Percentiles rank a stretch among this genome's conserved stretches.
Conservation (phyloP, 2,888 invertebrate species). For the Protodeltote pygarga region DNA sequence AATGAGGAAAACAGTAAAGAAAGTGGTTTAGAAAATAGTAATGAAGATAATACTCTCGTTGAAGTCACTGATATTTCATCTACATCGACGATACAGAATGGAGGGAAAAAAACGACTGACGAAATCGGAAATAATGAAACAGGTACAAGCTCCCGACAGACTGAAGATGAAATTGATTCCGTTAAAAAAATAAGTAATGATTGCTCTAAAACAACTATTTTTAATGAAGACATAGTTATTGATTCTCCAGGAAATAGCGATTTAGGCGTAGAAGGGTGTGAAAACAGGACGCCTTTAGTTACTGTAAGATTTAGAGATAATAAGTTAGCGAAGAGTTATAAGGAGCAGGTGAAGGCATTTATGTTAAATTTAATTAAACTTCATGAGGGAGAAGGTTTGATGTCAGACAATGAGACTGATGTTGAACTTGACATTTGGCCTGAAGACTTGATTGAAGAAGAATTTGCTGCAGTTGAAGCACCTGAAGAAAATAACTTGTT, state of each 20-base stretch:
- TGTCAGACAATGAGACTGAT: conserved; percentile 69
- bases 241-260: conserved; percentile 74
- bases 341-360: conserved; percentile 78
- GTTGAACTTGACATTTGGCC: conserved; percentile 77
- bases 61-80: conserved; percentile 44
- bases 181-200: conserved; percentile 48
- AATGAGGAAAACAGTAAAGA: conserved; percentile 47
- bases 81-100: conserved; percentile 59
- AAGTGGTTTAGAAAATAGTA: conserved; percentile 52
- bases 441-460: conserved; percentile 66
- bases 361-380: conserved; percentile 76
- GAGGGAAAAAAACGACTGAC: conserved; percentile 73
- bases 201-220: conserved; percentile 60
- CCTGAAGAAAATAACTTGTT: conserved; percentile 64
- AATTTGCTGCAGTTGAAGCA: conserved; percentile 20
- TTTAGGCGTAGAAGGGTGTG: conserved; percentile 72
- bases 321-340: conserved; percentile 76
- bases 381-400: conserved; percentile 56
- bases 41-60: conserved; percentile 56
- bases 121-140: conserved; percentile 42
- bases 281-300: conserved; percentile 75
- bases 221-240: conserved; percentile 70
- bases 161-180: conserved; percentile 45
- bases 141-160: conserved; percentile 25
- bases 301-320: conserved; percentile 80